Base-by-base conservation (phyloP, 2,888 invertebrate species). In the Nomada fabriciana region DNA sequence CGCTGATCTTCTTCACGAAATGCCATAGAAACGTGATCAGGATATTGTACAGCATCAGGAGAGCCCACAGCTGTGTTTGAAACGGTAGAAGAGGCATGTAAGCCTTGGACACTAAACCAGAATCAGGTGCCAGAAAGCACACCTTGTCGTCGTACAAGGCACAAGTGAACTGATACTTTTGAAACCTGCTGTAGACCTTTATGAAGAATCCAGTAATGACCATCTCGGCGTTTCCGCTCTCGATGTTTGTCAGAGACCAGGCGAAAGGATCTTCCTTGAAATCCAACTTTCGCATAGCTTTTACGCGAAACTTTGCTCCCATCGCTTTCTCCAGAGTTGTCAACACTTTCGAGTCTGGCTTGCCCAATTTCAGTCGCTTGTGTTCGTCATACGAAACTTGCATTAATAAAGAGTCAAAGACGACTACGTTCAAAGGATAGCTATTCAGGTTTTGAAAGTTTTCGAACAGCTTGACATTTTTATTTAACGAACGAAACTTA, bases 341-440 rank as follows among this genome's bases (percentile, higher is more conserved):
- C 78, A 89, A 65, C 2, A 80, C 84, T 0, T 84, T 53, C 0
- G 81, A 87, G 29, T 91, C 92, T 2, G 88, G 20, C n/a, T 81
- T 79, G 0, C 20, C 59, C 23, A 85, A 82, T 18, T 68, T 84
- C 3, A 79, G 1, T 0, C 25, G 74, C 1, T 80, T 60, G 0
- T 50, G 20, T 0, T 69, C 11, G 20, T 83, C 75, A 5, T 25
- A 74, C 1, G 59, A 47, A 25, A 89, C 43, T 7, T 76, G 13
- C 91, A 91, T 91, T 81, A 89, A 92, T 65, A 94, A 92, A 1
- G 87, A 88, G 0, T 81, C 42, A 63, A 85, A 77, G 3, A 88
- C 71, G 11, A 63, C 52, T 52, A 84, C 65, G 10, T 80, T 77
- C 23, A 89, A 60, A 0, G 80, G 78, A 68, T 85, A 86, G 2